Conservation (phyloP, 30 jellyfish, hydroid and myxozoan genomes). For the Chrysaora quinquecirrha region DNA sequence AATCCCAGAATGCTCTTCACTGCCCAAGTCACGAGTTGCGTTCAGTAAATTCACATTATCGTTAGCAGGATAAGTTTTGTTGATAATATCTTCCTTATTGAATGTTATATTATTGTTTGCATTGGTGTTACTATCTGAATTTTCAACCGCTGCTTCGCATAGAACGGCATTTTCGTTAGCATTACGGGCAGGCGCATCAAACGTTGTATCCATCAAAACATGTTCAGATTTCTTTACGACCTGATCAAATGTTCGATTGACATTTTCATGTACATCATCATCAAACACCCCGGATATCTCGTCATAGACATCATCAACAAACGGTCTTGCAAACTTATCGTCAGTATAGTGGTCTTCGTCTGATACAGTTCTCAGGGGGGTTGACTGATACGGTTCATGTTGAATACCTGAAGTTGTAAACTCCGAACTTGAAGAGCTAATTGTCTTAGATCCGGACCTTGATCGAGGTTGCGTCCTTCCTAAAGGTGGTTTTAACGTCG, state of each 20-base stretch:
- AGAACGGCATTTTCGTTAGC: background rate
- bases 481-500: background rate
- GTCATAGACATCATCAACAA: conserved; percentile 17
- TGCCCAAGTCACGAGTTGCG: background rate
- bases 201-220: background rate
- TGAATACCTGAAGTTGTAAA: background rate
- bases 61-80: background rate
- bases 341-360: background rate
- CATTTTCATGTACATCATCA: conserved; percentile 3
- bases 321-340: conserved; percentile 11
- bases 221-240: background rate
- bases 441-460: conserved; percentile 32
- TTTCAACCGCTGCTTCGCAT: background rate
- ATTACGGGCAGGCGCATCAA: background rate
- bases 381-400: conserved; percentile 48
- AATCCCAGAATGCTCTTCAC: background rate
- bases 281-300: conserved; percentile 53
- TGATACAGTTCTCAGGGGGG: conserved; percentile 28
- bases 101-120: background rate
- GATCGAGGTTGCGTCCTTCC: conserved; percentile 23
- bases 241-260: background rate
- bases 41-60: background rate
- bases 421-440: conserved; percentile 52
- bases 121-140: background rate
- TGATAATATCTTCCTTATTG: background rate